phyloP scores from a whole-genome alignment of 2,113 vertebrate genomes.

The Glaucidium brasilianum region DNA sequence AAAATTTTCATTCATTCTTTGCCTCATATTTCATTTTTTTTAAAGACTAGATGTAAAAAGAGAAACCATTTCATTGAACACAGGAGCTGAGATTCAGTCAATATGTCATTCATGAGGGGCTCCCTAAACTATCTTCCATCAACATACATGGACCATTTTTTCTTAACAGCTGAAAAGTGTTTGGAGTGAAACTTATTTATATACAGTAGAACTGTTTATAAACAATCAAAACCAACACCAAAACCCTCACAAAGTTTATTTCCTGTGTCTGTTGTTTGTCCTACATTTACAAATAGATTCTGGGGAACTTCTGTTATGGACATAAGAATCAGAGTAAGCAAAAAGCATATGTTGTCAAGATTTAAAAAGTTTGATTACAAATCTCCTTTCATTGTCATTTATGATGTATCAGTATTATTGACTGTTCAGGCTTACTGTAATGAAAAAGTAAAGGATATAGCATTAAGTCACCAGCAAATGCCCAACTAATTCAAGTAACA shows the following conservation, averaged over 20 bases:
- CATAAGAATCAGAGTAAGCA: neutral
- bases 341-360: neutral
- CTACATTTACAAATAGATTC: neutral
- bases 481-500: neutral
- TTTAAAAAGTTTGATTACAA: neutral
- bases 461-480: neutral
- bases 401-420: neutral
- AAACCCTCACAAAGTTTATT: neutral
- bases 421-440: neutral
- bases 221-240: neutral
- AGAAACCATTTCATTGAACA: neutral
- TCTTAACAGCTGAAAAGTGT: neutral
- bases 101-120: fast-evolving
- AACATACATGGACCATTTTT: neutral
- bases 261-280: neutral
- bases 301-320: neutral
- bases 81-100: neutral
- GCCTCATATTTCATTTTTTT: neutral
- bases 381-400: neutral
- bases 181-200: neutral
- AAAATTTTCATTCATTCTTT: neutral
- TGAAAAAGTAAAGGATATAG: neutral
- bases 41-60: neutral
- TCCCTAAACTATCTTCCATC: neutral
- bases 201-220: neutral